A percentile compares a stretch with the other conserved stretches of the same genome.
These are phyloP conservation scores for Noctua janthina DNA, from an alignment of 2,888 invertebrate species.

Conservation along the genomic window DNA sequence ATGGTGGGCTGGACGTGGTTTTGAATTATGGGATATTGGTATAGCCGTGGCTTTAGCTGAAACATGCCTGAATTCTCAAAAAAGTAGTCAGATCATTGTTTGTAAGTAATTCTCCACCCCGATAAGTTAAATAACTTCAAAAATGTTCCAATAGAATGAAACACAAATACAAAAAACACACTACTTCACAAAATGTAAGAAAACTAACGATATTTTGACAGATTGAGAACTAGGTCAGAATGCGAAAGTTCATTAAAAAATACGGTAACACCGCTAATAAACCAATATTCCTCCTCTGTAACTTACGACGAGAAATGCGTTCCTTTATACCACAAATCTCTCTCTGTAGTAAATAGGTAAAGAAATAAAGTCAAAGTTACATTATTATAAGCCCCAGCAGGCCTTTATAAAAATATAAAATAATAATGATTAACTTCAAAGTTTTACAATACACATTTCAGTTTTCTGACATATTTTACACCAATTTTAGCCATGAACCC, in stretches of 20 bases:
- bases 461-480: constrained; percentile 54
- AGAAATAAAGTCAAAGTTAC: not conserved
- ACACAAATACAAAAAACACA: not conserved
- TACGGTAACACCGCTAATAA: not conserved
- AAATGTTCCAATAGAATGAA: not conserved
- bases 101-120: not conserved
- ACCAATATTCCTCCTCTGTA: not conserved
- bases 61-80: not conserved
- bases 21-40: constrained; percentile 16
- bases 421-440: constrained; percentile 28
- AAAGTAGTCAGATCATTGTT: not conserved
- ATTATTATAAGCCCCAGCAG: not conserved
- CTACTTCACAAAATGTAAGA: not conserved
- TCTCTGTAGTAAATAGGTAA: not conserved
- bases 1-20: not conserved
- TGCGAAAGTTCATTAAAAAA: not conserved
- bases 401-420: not conserved
- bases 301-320: not conserved
- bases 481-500: constrained; percentile 49
- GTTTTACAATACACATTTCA: constrained; percentile 34
- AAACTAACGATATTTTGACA: not conserved
- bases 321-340: not conserved
- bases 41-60: not conserved
- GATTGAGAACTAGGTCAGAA: not conserved
- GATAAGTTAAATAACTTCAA: not conserved